A percentile compares a stretch with the other conserved stretches of the same genome.
Evolutionary conservation across 2,888 invertebrate genomes (phyloP).

Genomic region (Oxytorus armatus): DNA sequence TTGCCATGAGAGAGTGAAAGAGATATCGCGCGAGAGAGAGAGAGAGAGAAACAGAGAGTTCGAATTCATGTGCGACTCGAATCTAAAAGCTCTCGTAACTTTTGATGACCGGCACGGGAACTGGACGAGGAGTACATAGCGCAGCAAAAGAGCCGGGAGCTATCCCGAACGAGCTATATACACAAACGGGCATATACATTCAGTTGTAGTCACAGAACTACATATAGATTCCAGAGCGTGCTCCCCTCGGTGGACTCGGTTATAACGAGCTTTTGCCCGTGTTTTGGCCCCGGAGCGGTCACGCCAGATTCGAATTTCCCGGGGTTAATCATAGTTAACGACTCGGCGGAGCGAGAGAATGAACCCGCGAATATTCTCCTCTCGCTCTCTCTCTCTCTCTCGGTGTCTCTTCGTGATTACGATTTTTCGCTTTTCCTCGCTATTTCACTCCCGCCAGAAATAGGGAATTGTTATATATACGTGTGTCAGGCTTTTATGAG

Average conservation of each 20-base stretch:
- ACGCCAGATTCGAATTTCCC: conserved; percentile 42
- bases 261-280: conserved; percentile 53
- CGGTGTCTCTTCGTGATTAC: too few species aligned
- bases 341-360: conserved; percentile 22
- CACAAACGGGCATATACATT: not conserved
- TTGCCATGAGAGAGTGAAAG: conserved; percentile 20
- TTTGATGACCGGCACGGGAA: conserved; percentile 55
- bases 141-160: conserved; percentile 3
- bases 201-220: conserved; percentile 1
- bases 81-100: conserved; percentile 63
- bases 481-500: too few species aligned
- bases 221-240: conserved; percentile 1
- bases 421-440: conserved; percentile 4
- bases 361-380: conserved; percentile 16
- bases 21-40: conserved; percentile 22
- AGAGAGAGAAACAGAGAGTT: conserved; percentile 11
- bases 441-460: not conserved
- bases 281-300: conserved; percentile 14
- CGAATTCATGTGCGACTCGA: conserved; percentile 28
- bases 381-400: conserved; percentile 20
- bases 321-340: conserved; percentile 58
- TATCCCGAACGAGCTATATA: not conserved
- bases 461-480: not conserved
- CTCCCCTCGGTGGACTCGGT: too few species aligned
- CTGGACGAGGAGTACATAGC: not conserved